Base-by-base conservation (phyloP, 1,140 invertebrate species). In the Latrodectus geometricus region DNA sequence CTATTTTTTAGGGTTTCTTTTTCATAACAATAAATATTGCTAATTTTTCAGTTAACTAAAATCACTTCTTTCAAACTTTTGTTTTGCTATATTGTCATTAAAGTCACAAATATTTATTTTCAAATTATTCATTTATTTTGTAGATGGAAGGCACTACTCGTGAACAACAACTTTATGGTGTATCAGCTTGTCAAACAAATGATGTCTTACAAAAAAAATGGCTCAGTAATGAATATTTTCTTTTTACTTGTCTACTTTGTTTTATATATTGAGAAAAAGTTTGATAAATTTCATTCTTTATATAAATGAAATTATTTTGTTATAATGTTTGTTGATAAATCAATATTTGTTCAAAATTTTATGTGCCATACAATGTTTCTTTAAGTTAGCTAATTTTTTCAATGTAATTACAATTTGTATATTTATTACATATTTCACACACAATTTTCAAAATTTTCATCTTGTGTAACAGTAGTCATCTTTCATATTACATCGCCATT, bases 161-260 rank as follows among this genome's bases (percentile, higher is more conserved):
- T 74, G 94, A 93, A 89, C 95, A 96, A 86, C 92, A 92, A 81
- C 91, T 98, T 0, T 95, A 97, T 90, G 97, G 96, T 0, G 91
- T 97, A 4, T 94, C 95, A 79, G 95, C 96, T 0, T 97, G 96
- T 91, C 95, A 96, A 85, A 95, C 95, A 81, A 95, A 97, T 89
- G 97, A 98, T 91, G 94, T 98, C 7, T 92, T 96, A 9, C 94
- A 96, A 87, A 96, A 96, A 89, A 98, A 98, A 90, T 99, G 97
- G 96, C 95, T 97, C 65, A 98, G 96, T 97, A 92, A 92, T 54
- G 11, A 65, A n/a, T 20, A 15, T 69, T n/a, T 23, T 70, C 68
- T 70, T 3, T 21, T 35, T 35, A 35, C 35, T 35, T 5, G 5
- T 35, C 12, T 21, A 11, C 23, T 65, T 65, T 54, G 5, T 61